These are phyloP conservation scores for Lytechinus variegatus DNA, from an alignment of 35 echinoderm and acorn worm genomes.

Conservation along the genomic window DNA sequence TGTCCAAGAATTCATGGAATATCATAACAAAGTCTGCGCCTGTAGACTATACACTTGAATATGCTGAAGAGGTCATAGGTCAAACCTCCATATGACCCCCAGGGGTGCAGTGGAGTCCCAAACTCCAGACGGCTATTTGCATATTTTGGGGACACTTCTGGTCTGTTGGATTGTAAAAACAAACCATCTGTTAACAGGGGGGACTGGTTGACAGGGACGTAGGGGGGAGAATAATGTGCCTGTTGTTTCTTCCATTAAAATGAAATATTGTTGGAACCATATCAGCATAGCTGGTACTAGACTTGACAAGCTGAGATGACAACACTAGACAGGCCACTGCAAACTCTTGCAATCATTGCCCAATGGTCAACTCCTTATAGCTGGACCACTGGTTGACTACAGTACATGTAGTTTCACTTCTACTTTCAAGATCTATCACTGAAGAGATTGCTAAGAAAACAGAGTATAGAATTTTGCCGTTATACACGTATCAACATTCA, in stretches of 20 bases:
- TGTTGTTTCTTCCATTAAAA: conserved; percentile 19
- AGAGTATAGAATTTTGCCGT: too few species aligned
- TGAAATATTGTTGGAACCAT: conserved; percentile 31
- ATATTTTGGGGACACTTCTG: conserved; percentile 47
- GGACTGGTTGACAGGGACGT: not conserved
- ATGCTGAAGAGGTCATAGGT: not conserved
- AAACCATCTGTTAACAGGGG: conserved; percentile 24
- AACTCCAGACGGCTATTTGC: conserved; percentile 42
- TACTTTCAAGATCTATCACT: not conserved
- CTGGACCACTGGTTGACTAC: not conserved
- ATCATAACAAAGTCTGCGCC: too few species aligned
- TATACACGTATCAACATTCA: too few species aligned
- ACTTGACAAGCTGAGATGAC: not conserved
- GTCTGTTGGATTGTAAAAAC: conserved; percentile 32
- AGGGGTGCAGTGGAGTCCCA: conserved; percentile 45
- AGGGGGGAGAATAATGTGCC: conserved; percentile 27
- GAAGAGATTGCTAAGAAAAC: too few species aligned
- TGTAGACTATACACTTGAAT: not conserved
- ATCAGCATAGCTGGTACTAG: not conserved
- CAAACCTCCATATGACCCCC: conserved; percentile 36
- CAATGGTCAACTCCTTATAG: not conserved
- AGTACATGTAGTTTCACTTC: not conserved
- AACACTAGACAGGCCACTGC: not conserved
- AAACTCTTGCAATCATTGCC: not conserved
- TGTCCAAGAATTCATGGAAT: too few species aligned